phyloP scores from a whole-genome alignment of 2,888 invertebrate genomes.

The Sisyra nigra region DNA sequence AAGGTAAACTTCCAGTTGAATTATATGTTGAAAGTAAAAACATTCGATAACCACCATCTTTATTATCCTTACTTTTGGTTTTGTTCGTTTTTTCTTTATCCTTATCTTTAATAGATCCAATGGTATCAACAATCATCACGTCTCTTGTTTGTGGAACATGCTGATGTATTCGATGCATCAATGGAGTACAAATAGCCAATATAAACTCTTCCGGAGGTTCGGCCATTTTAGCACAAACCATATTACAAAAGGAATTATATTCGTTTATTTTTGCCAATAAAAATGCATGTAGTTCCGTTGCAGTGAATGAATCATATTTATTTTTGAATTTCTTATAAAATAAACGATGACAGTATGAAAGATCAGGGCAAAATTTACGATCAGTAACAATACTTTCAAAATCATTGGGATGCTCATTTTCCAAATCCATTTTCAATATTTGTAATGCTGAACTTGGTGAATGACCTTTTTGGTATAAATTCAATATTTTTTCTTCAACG shows the following conservation, averaged over 20 bases:
- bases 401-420: conserved; percentile 2
- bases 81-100: neutral
- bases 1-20: conserved; percentile 1
- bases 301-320: neutral
- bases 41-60: conserved; percentile 1
- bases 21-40: conserved; percentile 3
- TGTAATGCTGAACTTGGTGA: conserved; percentile 2
- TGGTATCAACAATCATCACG: conserved; percentile 1
- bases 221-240: neutral
- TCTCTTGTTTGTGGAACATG: neutral
- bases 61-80: neutral
- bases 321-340: conserved; percentile 7
- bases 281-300: neutral
- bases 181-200: conserved; percentile 2
- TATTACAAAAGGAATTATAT: conserved; percentile 1
- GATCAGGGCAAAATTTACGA: conserved; percentile 4
- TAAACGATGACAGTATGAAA: conserved; percentile 2
- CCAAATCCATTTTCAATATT: conserved; percentile 2
- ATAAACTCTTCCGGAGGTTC: conserved; percentile 1
- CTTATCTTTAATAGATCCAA: neutral
- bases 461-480: conserved; percentile 2
- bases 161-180: conserved; percentile 1
- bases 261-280: neutral
- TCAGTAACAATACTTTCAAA: neutral
- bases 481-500: neutral